Evolutionary conservation across 1,140 invertebrate genomes (phyloP).

Genomic region (Epicauta chinensis): DNA sequence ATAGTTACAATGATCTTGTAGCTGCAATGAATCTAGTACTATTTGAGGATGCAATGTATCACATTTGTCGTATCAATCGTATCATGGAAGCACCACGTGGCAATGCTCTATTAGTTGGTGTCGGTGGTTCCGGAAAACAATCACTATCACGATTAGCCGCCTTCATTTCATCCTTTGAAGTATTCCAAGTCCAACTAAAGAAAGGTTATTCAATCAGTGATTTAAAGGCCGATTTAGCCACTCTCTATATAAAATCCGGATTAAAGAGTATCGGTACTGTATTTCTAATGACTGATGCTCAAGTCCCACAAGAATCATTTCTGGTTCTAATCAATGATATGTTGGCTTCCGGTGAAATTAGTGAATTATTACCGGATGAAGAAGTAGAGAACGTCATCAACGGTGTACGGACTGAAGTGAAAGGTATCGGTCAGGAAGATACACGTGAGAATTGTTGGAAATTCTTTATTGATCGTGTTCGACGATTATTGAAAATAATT

Average conservation of each 20-base stretch:
- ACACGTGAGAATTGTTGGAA: conserved; percentile 92
- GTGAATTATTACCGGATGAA: conserved; percentile 85
- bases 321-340: conserved; percentile 91
- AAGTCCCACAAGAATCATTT: conserved; percentile 85
- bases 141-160: conserved; percentile 80
- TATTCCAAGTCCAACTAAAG: conserved; percentile 84
- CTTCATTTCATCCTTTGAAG: conserved; percentile 83
- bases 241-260: conserved; percentile 82
- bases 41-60: conserved; percentile 92
- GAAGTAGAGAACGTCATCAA: conserved; percentile 84
- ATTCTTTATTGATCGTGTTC: conserved; percentile 88
- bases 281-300: conserved; percentile 91
- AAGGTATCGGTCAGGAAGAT: conserved; percentile 73
- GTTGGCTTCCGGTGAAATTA: conserved; percentile 88
- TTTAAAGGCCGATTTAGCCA: conserved; percentile 74
- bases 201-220: conserved; percentile 84
- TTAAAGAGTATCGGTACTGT: conserved; percentile 81
- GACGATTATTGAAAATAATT: conserved; percentile 68
- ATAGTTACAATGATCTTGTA: conserved; percentile 77
- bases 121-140: conserved; percentile 93
- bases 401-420: conserved; percentile 78
- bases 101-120: conserved; percentile 86
- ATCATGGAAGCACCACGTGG: conserved; percentile 87
- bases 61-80: conserved; percentile 87
- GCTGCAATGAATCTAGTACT: conserved; percentile 92